These are phyloP conservation scores for Dinocampus coccinellae DNA, from an alignment of 2,888 invertebrate species.

Conservation along the genomic window DNA sequence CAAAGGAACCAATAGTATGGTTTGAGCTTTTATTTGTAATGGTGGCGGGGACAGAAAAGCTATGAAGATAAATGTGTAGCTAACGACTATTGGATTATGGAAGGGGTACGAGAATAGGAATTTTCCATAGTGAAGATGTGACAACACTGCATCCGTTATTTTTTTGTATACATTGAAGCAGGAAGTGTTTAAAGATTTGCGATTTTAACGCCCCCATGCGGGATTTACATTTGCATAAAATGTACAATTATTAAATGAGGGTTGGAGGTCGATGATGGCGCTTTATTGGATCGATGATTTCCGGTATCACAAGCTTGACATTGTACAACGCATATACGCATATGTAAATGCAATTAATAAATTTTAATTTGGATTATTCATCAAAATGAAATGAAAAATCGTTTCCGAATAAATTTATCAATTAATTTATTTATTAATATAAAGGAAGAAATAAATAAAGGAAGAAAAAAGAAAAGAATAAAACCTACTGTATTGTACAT, in stretches of 20 bases:
- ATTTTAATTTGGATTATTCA: too few relatives aligned
- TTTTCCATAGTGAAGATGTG: constrained; percentile 62
- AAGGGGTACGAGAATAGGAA: constrained; percentile 57
- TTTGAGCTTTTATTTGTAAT: constrained; percentile 17
- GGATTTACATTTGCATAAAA: neutral
- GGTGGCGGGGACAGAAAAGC: constrained; percentile 26
- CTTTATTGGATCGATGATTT: neutral
- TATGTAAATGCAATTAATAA: too few relatives aligned
- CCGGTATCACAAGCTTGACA: neutral
- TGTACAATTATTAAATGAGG: neutral
- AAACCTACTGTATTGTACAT: constrained; percentile 60
- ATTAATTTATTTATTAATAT: constrained; percentile 25
- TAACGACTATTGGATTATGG: constrained; percentile 27
- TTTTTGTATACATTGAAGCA: constrained; percentile 13
- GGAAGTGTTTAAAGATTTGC: constrained; percentile 13
- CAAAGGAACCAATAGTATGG: constrained; percentile 21
- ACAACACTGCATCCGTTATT: constrained; percentile 38
- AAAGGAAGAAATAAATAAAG: neutral
- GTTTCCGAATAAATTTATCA: neutral
- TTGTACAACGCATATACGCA: too few relatives aligned
- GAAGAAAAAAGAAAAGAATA: too few relatives aligned
- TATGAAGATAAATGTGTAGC: neutral
- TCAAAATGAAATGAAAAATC: neutral
- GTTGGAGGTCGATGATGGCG: neutral
- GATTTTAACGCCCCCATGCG: constrained; percentile 30